Evolutionary conservation across 2,888 invertebrate species (phyloP).

Genomic region (Gerris lacustris): DNA sequence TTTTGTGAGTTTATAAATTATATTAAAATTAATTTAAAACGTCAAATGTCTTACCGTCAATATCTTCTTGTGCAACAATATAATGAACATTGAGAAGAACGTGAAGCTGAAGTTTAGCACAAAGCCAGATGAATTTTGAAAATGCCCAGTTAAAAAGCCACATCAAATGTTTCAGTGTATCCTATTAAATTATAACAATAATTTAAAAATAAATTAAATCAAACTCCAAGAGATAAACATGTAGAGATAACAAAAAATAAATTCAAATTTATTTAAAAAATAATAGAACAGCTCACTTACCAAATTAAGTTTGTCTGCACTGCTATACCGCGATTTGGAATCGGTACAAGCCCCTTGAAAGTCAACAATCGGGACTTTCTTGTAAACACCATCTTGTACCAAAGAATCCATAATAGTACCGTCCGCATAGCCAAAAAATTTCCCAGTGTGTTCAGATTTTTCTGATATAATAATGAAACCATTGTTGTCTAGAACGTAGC

Average conservation of each 20-base stretch:
- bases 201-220: too few species aligned
- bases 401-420: slow-evolving; percentile 88
- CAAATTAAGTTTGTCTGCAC: slow-evolving; percentile 38
- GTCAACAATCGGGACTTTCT: slow-evolving; percentile 73
- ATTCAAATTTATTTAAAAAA: too few species aligned
- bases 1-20: too few species aligned
- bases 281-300: slow-evolving; percentile 28
- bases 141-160: slow-evolving; percentile 45
- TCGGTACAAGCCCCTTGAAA: slow-evolving; percentile 70
- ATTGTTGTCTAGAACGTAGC: slow-evolving; percentile 87
- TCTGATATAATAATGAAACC: slow-evolving; percentile 88
- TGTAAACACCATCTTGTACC: slow-evolving; percentile 80
- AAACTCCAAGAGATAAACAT: too few species aligned
- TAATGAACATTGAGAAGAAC: slow-evolving; percentile 24
- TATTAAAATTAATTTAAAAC: too few species aligned
- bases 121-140: slow-evolving; percentile 34
- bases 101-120: slow-evolving; percentile 31
- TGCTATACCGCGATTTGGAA: slow-evolving; percentile 44
- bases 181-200: not conserved
- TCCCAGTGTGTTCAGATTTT: slow-evolving; percentile 70
- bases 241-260: too few species aligned
- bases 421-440: slow-evolving; percentile 88
- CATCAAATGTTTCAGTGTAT: slow-evolving; percentile 38
- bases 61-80: slow-evolving; percentile 29
- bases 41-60: slow-evolving; percentile 32